Conservation (phyloP, 1,140 invertebrate species). For the Sycobia sp. region DNA sequence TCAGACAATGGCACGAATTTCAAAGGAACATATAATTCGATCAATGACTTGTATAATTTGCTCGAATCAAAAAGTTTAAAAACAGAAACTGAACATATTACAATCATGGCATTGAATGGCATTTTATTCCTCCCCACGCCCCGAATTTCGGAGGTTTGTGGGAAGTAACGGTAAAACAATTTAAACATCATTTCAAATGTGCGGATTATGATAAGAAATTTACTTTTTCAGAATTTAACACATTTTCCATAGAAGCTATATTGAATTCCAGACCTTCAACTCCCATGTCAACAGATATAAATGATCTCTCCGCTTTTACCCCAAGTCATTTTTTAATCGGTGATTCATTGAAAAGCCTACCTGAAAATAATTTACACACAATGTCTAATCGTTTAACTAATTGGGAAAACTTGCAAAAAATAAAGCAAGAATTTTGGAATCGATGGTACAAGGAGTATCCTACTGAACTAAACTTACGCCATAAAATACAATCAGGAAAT, state of each 20-base stretch:
- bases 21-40: not conserved
- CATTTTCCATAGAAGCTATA: not conserved
- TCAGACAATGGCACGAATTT: slow-evolving; percentile 2
- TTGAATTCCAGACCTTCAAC: slow-evolving; percentile 10
- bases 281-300: not conserved
- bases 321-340: slow-evolving; percentile 14
- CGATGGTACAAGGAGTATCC: not conserved
- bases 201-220: not conserved
- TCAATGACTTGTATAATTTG: not conserved
- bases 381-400: no score
- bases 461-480: no score
- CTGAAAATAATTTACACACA: not conserved
- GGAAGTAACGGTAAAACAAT: not conserved
- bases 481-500: not conserved
- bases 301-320: slow-evolving; percentile 13
- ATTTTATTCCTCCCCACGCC: not conserved
- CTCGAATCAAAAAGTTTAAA: not conserved
- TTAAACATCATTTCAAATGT: slow-evolving; percentile 5
- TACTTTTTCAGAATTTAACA: not conserved
- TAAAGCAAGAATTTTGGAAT: not conserved
- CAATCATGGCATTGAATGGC: no score
- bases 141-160: slow-evolving; percentile 9
- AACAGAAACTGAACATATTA: no score
- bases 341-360: slow-evolving; percentile 6
- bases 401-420: not conserved